Percentiles rank a stretch among this genome's conserved stretches.
phyloP scores from a whole-genome alignment of 2,113 vertebrate species.

The Pampusana beccarii region DNA sequence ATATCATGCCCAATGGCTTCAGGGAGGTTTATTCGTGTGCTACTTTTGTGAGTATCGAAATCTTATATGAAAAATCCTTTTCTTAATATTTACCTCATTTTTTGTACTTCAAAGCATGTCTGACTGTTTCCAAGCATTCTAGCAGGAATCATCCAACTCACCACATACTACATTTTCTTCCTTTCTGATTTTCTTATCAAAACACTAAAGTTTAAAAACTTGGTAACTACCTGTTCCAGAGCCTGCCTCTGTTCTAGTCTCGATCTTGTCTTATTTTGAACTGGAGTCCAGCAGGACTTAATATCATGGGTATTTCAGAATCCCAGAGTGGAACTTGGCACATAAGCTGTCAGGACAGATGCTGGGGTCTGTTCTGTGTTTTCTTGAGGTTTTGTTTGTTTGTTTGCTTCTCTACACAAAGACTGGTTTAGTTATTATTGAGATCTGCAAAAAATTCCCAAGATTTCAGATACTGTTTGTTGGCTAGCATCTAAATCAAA shows the following conservation, averaged over 20 bases:
- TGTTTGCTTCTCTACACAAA: not conserved
- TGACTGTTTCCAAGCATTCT: slow-evolving; percentile 9
- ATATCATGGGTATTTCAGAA: not conserved
- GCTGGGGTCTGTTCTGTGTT: not conserved
- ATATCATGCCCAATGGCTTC: not conserved
- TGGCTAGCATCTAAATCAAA: slow-evolving; percentile 2
- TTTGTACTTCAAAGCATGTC: slow-evolving; percentile 37
- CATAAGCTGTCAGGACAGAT: not conserved
- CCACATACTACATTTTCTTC: not conserved
- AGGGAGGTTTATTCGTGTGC: slow-evolving; percentile 6
- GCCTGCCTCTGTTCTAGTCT: not conserved
- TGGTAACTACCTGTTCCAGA: not conserved
- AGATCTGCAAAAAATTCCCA: not conserved
- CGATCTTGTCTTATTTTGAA: not conserved
- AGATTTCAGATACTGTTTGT: not conserved
- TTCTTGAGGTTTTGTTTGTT: not conserved
- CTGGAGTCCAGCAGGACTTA: not conserved
- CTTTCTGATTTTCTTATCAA: not conserved
- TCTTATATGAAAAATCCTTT: not conserved
- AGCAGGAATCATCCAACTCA: not conserved
- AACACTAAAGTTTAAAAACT: not conserved
- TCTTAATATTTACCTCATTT: slow-evolving; percentile 9
- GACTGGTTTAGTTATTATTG: not conserved
- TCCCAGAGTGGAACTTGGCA: not conserved
- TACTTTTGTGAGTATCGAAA: not conserved